A percentile compares a stretch with the other conserved stretches of the same genome.
Evolutionary conservation across 2,888 invertebrate genomes (phyloP).

Genomic region (Azorinus chamasolen): DNA sequence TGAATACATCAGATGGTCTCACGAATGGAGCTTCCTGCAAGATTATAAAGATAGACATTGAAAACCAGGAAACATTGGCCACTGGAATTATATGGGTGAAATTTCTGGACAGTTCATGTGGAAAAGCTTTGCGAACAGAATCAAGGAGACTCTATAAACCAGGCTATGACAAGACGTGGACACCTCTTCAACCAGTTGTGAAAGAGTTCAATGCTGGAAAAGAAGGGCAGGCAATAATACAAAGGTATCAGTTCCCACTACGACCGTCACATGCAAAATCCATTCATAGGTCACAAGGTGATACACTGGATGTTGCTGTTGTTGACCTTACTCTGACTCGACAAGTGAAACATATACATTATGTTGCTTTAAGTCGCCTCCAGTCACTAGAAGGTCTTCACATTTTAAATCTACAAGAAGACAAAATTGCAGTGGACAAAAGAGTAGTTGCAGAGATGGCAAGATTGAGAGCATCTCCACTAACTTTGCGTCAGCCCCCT

Average conservation of each 20-base stretch:
- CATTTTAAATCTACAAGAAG: slow-evolving; percentile 20
- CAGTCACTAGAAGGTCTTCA: background rate
- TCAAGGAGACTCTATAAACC: slow-evolving; percentile 18
- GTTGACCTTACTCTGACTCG: slow-evolving; percentile 43
- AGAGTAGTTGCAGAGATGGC: slow-evolving; percentile 31
- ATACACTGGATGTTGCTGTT: slow-evolving; percentile 49
- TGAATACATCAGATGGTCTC: slow-evolving; percentile 49
- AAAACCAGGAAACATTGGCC: background rate
- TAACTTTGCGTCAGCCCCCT: slow-evolving; percentile 4
- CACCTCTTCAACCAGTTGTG: slow-evolving; percentile 37
- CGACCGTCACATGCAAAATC: slow-evolving; percentile 52
- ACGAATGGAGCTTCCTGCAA: slow-evolving; percentile 51
- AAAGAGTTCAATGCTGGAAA: slow-evolving; percentile 41
- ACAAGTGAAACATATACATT: slow-evolving; percentile 56
- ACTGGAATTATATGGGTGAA: slow-evolving; percentile 52
- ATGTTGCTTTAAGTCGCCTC: slow-evolving; percentile 7
- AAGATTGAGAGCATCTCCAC: slow-evolving; percentile 16
- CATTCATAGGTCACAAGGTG: slow-evolving; percentile 55
- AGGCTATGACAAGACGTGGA: slow-evolving; percentile 39
- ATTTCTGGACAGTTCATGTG: slow-evolving; percentile 39
- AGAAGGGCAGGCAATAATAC: slow-evolving; percentile 38
- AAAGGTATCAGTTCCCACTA: slow-evolving; percentile 55
- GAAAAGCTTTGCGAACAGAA: slow-evolving; percentile 22
- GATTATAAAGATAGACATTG: slow-evolving; percentile 16
- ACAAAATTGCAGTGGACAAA: slow-evolving; percentile 28